Evolutionary conservation across 2,797 vertebrate genomes (phyloP).

Genomic region (Pipistrellus nathusii): DNA sequence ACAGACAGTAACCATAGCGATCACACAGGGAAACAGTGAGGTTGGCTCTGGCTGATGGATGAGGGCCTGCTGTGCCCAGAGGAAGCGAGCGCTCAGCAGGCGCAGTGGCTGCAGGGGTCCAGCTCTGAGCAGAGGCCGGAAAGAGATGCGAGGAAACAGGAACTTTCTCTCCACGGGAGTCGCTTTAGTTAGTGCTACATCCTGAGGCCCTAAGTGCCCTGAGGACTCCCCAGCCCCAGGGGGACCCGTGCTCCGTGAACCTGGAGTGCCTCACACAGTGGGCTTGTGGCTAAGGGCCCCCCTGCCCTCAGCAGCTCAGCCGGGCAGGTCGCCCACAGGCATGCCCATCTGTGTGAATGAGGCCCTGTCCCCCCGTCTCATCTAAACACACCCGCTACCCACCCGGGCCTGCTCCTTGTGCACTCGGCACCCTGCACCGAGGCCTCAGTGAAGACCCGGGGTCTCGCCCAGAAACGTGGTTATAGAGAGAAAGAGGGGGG

Average conservation of each 20-base stretch:
- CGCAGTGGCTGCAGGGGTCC: fast-evolving
- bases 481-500: not conserved
- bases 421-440: fast-evolving
- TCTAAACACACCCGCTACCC: not conserved
- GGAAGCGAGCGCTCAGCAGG: fast-evolving
- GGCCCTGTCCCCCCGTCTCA: not conserved
- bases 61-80: fast-evolving
- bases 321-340: not conserved
- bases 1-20: not conserved
- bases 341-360: not conserved
- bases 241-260: not conserved
- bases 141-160: not conserved
- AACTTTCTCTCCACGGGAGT: not conserved
- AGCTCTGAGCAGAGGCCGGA: not conserved
- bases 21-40: not conserved
- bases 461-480: not conserved
- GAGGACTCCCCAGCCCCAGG: not conserved
- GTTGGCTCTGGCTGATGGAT: too few species aligned
- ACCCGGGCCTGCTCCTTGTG: fast-evolving
- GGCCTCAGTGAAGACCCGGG: not conserved
- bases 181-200: fast-evolving
- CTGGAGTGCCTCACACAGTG: not conserved
- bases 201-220: not conserved
- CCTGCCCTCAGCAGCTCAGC: not conserved
- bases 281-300: not conserved